Percentiles rank a stretch among this genome's conserved stretches.
Conservation (phyloP, 2,797 vertebrate genomes). For the Tapirus indicus region DNA sequence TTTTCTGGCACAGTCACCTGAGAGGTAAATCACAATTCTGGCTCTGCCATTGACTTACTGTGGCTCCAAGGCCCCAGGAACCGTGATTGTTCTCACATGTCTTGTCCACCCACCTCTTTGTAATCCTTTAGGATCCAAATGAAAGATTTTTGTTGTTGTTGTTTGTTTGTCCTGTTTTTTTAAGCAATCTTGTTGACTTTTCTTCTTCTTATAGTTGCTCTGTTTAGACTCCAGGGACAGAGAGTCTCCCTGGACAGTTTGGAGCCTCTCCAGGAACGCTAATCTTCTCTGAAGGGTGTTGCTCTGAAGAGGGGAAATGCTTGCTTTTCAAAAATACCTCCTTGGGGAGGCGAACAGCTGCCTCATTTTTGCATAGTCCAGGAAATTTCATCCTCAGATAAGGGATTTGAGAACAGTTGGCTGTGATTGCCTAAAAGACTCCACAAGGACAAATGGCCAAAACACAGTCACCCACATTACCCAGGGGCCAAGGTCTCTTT, state of each 20-base stretch:
- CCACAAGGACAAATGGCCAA: slow-evolving; percentile 69
- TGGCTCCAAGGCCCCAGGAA: neutral
- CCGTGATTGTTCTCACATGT: rapidly evolving
- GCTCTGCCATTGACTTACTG: neutral
- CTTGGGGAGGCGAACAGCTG: slow-evolving; percentile 45
- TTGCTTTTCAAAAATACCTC: slow-evolving; percentile 80
- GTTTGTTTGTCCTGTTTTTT: neutral
- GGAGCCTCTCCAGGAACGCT: slow-evolving; percentile 64
- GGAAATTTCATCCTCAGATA: slow-evolving; percentile 80
- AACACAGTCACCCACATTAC: neutral
- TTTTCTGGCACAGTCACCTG: neutral
- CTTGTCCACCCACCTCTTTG: neutral
- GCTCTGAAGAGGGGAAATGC: slow-evolving; percentile 70
- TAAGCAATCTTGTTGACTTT: slow-evolving; percentile 60
- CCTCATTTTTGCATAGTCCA: slow-evolving; percentile 68
- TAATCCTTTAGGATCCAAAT: neutral
- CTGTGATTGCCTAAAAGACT: slow-evolving; percentile 39
- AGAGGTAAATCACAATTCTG: neutral
- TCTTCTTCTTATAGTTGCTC: slow-evolving; percentile 17
- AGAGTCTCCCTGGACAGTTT: slow-evolving; percentile 13
- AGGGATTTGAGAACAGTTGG: slow-evolving; percentile 65
- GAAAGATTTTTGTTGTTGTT: neutral
- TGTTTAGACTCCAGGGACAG: slow-evolving; percentile 46
- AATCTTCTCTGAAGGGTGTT: slow-evolving; percentile 53
- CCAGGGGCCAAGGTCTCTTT: slow-evolving; percentile 69